Evolutionary conservation across 2,797 vertebrate species (phyloP).

Genomic region (Buceros bicornis): DNA sequence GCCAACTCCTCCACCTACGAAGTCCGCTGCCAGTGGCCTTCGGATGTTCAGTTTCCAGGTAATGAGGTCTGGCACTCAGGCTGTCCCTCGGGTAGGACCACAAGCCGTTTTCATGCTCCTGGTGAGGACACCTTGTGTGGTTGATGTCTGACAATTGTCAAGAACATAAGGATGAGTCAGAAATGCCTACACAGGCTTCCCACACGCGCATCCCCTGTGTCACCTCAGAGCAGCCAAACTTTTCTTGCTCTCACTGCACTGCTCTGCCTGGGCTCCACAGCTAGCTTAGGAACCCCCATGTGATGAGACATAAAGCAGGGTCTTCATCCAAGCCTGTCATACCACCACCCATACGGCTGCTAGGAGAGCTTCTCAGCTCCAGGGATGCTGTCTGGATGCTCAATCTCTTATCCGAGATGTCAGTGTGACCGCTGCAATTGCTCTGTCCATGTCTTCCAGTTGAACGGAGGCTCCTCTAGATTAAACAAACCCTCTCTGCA

Average conservation of each 20-base stretch:
- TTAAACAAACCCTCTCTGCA: background rate
- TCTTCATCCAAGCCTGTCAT: background rate
- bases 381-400: background rate
- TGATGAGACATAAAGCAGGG: background rate
- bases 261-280: background rate
- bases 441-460: background rate
- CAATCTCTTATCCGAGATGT: background rate
- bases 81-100: background rate
- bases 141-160: background rate
- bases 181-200: background rate
- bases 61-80: background rate
- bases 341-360: fast-evolving
- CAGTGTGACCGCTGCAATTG: background rate
- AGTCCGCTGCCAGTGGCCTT: background rate
- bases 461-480: background rate
- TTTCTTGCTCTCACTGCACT: background rate
- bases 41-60: background rate
- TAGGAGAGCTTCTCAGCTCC: background rate
- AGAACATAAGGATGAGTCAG: background rate
- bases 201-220: background rate
- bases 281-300: background rate
- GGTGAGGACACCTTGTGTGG: background rate
- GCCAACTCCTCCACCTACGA: fast-evolving
- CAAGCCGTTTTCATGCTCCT: background rate
- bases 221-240: background rate